Evolutionary conservation across 2,888 invertebrate genomes (phyloP).

Genomic region (Callyntrura sp.): DNA sequence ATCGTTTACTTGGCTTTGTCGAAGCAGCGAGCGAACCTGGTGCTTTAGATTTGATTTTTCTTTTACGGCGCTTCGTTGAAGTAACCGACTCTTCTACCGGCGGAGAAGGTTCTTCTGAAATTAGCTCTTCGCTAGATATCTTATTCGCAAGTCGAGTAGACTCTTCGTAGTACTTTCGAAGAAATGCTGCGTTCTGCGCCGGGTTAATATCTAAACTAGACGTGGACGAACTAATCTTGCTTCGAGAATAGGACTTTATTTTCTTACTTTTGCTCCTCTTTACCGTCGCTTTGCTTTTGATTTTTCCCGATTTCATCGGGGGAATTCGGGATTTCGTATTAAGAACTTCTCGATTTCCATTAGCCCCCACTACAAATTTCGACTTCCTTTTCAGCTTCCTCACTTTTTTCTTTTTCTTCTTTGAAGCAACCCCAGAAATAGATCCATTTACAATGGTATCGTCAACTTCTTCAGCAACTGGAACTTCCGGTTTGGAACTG

Average conservation of each 20-base stretch:
- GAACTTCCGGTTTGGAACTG: too few relatives aligned
- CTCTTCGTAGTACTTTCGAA: constrained; percentile 68
- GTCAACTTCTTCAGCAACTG: too few relatives aligned
- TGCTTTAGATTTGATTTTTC: background rate
- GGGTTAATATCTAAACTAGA: constrained; percentile 68
- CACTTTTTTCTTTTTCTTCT: background rate
- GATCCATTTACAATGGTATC: too few relatives aligned
- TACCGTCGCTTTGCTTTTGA: background rate
- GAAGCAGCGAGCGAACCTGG: background rate
- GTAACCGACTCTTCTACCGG: background rate
- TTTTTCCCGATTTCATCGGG: too few relatives aligned
- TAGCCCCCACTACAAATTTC: background rate
- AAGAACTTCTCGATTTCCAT: background rate
- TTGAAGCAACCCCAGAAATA: background rate
- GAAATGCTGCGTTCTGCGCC: constrained; percentile 63
- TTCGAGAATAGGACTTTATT: background rate
- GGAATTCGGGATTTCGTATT: constrained; percentile 22
- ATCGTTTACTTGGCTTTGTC: too few relatives aligned
- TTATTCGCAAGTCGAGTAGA: constrained; percentile 54
- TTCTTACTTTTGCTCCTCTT: background rate
- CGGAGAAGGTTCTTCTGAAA: background rate
- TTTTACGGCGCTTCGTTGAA: background rate
- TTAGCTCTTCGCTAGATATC: constrained; percentile 3
- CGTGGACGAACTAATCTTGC: background rate
- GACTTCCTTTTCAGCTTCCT: background rate